Evolutionary conservation across 2,888 invertebrate species (phyloP).

Genomic region (Lasioglossum leucozonium): DNA sequence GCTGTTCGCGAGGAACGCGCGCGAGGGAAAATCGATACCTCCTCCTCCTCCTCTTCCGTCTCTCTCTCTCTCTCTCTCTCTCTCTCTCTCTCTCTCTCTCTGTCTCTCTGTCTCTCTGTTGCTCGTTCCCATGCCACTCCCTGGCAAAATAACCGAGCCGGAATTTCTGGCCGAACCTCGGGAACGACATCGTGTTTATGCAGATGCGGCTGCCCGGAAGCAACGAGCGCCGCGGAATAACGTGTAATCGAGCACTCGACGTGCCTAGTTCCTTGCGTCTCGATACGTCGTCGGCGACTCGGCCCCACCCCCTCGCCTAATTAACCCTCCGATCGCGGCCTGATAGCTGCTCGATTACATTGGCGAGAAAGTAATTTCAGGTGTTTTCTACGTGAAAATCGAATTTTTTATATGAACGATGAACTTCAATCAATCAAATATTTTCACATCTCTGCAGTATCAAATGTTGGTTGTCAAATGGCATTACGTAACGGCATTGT

Average conservation of each 20-base stretch:
- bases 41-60: neutral
- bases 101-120: constrained; percentile 23
- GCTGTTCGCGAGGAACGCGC: constrained; percentile 50
- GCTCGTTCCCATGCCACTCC: constrained; percentile 63
- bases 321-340: too few species aligned
- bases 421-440: too few species aligned
- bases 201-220: constrained; percentile 51
- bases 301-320: too few species aligned
- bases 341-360: too few species aligned
- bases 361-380: too few species aligned
- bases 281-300: neutral
- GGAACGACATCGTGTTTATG: constrained; percentile 64
- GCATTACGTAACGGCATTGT: too few species aligned
- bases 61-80: constrained; percentile 25
- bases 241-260: constrained; percentile 49
- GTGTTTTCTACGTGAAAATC: too few species aligned
- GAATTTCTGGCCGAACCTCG: constrained; percentile 61
- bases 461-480: too few species aligned
- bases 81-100: neutral
- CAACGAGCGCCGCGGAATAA: constrained; percentile 43
- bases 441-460: too few species aligned
- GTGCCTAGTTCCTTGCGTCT: neutral
- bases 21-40: constrained; percentile 57
- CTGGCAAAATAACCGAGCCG: constrained; percentile 66
- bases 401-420: too few species aligned